A percentile compares a stretch with the other conserved stretches of the same genome.
Evolutionary conservation across 2,113 vertebrate genomes (phyloP).

Genomic region (Pluvialis apricaria): DNA sequence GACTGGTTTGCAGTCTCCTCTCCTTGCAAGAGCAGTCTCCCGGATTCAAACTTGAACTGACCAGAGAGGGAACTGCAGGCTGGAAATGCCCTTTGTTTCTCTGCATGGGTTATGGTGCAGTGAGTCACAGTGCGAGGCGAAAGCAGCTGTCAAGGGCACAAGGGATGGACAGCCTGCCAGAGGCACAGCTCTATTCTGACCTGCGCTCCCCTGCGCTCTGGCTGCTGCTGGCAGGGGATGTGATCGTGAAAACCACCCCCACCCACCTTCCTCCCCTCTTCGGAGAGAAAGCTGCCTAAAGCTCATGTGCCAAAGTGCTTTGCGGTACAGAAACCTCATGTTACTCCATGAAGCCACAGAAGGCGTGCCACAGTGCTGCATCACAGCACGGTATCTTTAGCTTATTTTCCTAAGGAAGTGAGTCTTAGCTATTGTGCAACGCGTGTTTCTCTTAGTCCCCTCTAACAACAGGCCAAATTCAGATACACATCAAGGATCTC

Average conservation of each 20-base stretch:
- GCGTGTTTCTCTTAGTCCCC: not conserved
- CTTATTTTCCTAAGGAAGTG: not conserved
- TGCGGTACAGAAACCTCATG: not conserved
- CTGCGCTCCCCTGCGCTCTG: not conserved
- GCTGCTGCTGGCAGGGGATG: not conserved
- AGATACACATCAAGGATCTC: not conserved
- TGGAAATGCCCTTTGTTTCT: not conserved
- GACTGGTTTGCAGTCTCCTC: not conserved
- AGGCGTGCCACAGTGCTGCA: not conserved
- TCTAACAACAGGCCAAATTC: not conserved
- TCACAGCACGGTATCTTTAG: not conserved
- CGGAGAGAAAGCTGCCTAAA: not conserved
- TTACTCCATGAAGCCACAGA: not conserved
- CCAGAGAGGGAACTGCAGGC: rapidly evolving
- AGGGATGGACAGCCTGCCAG: not conserved
- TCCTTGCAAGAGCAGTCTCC: not conserved
- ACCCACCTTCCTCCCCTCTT: not conserved
- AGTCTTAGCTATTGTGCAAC: not conserved
- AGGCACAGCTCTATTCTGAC: not conserved
- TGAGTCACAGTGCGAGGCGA: not conserved
- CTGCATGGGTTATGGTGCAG: not conserved
- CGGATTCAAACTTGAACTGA: not conserved
- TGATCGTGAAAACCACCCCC: not conserved
- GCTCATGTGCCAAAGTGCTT: not conserved
- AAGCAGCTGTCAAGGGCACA: not conserved